Conservation (phyloP, 64 coral and sea anemone species). For the Montipora foliosa region DNA sequence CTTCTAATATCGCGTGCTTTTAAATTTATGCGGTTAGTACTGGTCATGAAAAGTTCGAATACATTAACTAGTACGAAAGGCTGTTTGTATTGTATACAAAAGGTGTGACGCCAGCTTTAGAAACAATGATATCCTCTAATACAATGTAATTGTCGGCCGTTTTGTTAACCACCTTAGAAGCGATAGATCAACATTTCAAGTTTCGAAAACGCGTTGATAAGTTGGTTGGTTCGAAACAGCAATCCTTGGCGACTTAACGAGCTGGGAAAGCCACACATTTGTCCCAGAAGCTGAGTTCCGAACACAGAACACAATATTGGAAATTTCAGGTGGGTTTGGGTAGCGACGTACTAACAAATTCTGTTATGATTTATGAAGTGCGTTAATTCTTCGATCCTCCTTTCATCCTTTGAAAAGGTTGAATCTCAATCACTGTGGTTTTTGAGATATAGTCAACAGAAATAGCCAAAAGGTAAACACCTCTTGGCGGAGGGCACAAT, state of each 20-base stretch:
- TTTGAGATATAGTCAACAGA: not conserved
- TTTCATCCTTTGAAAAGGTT: not conserved
- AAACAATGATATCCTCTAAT: constrained; percentile 59
- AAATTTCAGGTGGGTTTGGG: constrained; percentile 26
- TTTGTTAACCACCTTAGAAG: constrained; percentile 4
- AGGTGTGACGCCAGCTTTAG: constrained; percentile 47
- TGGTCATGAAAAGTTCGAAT: constrained; percentile 45
- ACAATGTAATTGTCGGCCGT: constrained; percentile 61
- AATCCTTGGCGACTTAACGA: not conserved
- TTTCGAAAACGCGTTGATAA: constrained; percentile 48
- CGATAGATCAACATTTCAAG: constrained; percentile 34
- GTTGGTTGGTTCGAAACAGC: constrained; percentile 11
- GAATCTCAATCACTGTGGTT: not conserved
- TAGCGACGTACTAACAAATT: constrained; percentile 43
- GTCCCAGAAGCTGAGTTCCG: not conserved
- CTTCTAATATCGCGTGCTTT: constrained; percentile 33
- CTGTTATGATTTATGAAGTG: constrained; percentile 56
- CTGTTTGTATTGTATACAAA: constrained; percentile 63
- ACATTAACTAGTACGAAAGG: constrained; percentile 47
- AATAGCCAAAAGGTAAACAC: not conserved
- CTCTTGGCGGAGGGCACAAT: not conserved
- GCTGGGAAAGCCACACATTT: not conserved
- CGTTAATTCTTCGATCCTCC: constrained; percentile 29
- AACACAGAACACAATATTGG: constrained; percentile 9
- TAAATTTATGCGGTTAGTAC: constrained; percentile 32